phyloP scores from a whole-genome alignment of 2,888 invertebrate genomes.

The Pantelozetes paolii region DNA sequence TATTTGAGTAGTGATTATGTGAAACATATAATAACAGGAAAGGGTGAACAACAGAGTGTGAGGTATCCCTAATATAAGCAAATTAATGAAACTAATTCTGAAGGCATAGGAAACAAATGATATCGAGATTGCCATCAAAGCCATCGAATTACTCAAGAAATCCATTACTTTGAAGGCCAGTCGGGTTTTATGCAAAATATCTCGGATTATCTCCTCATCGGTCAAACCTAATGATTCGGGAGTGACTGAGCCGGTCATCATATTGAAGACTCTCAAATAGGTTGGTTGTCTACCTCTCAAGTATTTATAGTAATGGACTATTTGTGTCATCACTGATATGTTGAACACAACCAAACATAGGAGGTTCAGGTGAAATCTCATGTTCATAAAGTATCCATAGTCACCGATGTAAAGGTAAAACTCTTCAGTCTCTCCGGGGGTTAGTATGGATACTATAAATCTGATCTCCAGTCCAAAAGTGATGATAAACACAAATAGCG shows the following conservation, averaged over 20 bases:
- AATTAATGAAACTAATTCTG: not conserved
- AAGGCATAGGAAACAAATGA: slow-evolving; percentile 3
- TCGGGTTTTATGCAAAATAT: not conserved
- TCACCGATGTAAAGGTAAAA: slow-evolving; percentile 31
- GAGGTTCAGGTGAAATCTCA: slow-evolving; percentile 35
- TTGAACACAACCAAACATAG: not conserved
- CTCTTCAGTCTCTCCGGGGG: not conserved
- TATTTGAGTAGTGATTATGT: slow-evolving; percentile 1
- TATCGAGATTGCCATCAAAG: slow-evolving; percentile 20
- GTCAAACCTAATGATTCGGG: not conserved
- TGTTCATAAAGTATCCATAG: slow-evolving; percentile 28
- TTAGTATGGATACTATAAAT: not conserved
- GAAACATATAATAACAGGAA: slow-evolving; percentile 3
- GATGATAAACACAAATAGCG: not conserved
- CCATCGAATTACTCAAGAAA: not conserved
- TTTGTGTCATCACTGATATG: not conserved
- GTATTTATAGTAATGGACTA: slow-evolving; percentile 19
- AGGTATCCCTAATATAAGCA: slow-evolving; percentile 15
- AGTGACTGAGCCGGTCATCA: slow-evolving; percentile 16
- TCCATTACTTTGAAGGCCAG: not conserved
- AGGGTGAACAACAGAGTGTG: slow-evolving; percentile 9
- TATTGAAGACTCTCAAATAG: slow-evolving; percentile 21
- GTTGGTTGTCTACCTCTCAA: not conserved
- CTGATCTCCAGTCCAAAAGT: not conserved
- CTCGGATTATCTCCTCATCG: slow-evolving; percentile 2